phyloP scores from a whole-genome alignment of 2,888 invertebrate genomes.

The Biston stratarius region DNA sequence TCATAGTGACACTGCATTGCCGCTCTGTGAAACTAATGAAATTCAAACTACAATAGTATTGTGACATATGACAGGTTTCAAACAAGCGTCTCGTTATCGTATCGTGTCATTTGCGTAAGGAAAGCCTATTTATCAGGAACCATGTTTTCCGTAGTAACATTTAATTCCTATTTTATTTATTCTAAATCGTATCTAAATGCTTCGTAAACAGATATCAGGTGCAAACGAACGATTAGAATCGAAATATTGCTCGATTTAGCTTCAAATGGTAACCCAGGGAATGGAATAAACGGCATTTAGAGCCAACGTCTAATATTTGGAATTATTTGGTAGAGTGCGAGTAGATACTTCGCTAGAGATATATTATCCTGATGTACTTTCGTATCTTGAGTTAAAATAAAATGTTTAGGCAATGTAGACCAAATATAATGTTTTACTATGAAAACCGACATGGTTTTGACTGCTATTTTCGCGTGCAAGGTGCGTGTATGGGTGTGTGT shows the following conservation, averaged over 20 bases:
- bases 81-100: no score
- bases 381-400: not conserved
- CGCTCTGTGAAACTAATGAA: no score
- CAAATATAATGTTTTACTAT: not conserved
- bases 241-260: conserved; percentile 59
- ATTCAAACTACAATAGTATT: no score
- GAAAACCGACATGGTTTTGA: no score
- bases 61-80: no score
- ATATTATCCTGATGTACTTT: conserved; percentile 25
- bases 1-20: no score
- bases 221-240: conserved; percentile 57
- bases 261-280: conserved; percentile 58
- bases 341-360: conserved; percentile 41
- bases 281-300: conserved; percentile 40
- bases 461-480: no score
- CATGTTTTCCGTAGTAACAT: not conserved
- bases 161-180: conserved; percentile 3
- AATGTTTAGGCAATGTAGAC: not conserved
- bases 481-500: no score
- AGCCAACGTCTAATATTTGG: conserved; percentile 46
- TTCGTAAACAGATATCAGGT: conserved; percentile 49
- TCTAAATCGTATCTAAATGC: conserved; percentile 16
- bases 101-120: no score
- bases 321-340: conserved; percentile 47
- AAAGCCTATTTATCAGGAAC: not conserved